Conservation (phyloP, 2,113 vertebrate species). For the Semicossyphus pulcher region DNA sequence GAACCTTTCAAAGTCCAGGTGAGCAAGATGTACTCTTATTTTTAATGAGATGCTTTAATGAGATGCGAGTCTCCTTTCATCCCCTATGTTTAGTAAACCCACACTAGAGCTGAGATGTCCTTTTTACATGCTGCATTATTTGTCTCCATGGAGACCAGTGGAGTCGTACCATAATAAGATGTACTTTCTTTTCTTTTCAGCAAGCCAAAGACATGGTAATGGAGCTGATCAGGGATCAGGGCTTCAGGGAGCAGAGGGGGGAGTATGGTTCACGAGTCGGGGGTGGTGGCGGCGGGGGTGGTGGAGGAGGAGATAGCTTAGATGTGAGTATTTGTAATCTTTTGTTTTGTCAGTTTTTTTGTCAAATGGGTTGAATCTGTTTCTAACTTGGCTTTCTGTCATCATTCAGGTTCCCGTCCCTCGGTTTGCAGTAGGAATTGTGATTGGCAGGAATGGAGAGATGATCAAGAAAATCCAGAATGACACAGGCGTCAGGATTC, state of each 20-base stretch:
- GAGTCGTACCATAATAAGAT: background rate
- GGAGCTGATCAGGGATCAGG: constrained; percentile 98
- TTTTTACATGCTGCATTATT: background rate
- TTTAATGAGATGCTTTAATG: background rate
- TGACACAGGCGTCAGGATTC: constrained; percentile 97
- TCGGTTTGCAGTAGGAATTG: constrained; percentile 97
- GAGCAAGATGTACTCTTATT: background rate
- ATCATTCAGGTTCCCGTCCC: constrained; percentile 92
- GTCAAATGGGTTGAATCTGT: rapidly evolving
- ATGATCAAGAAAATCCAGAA: constrained; percentile 99
- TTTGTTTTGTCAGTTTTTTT: background rate
- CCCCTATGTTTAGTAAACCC: too few species aligned
- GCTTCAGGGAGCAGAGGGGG: constrained; percentile 97
- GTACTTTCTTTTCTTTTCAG: constrained; percentile 72
- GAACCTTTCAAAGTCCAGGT: constrained; percentile 99
- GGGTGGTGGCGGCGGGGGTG: constrained; percentile 84
- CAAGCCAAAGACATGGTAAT: constrained; percentile 99
- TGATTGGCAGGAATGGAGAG: constrained; percentile 97
- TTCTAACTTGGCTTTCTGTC: background rate
- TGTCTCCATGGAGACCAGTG: background rate
- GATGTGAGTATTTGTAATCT: constrained; percentile 87
- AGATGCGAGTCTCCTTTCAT: background rate
- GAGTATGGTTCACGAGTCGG: constrained; percentile 96
- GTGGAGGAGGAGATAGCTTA: constrained; percentile 86
- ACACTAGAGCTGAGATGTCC: too few species aligned